Evolutionary conservation across 2,888 invertebrate genomes (phyloP).

Genomic region (Amitus sp.): DNA sequence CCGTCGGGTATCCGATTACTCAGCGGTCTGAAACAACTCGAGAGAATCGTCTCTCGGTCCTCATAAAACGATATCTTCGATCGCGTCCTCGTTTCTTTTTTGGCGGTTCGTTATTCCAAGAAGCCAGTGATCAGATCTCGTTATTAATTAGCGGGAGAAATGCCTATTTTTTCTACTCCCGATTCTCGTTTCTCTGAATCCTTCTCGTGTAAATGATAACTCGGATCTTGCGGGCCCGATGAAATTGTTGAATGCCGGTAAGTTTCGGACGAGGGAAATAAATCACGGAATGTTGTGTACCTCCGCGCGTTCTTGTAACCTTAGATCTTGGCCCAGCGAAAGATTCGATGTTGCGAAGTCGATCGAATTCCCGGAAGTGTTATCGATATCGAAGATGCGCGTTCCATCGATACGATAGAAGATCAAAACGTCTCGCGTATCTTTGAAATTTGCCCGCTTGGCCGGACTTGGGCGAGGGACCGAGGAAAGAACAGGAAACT

Average conservation of each 20-base stretch:
- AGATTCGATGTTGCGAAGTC: slow-evolving; percentile 40
- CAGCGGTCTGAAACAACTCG: slow-evolving; percentile 36
- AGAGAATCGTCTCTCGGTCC: slow-evolving; percentile 35
- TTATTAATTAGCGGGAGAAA: slow-evolving; percentile 36
- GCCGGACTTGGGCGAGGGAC: slow-evolving; percentile 9
- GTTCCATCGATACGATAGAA: not conserved
- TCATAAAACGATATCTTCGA: slow-evolving; percentile 39
- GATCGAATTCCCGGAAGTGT: slow-evolving; percentile 56
- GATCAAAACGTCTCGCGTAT: not conserved
- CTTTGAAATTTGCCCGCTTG: slow-evolving; percentile 2
- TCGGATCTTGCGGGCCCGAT: too few relatives aligned
- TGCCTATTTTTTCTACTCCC: slow-evolving; percentile 9
- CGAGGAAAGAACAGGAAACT: too few relatives aligned
- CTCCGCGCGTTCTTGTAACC: slow-evolving; percentile 29
- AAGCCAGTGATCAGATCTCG: slow-evolving; percentile 38
- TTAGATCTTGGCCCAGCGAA: slow-evolving; percentile 29
- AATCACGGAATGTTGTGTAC: too few relatives aligned
- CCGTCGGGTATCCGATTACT: slow-evolving; percentile 45
- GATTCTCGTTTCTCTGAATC: too few relatives aligned
- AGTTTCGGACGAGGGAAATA: slow-evolving; percentile 9
- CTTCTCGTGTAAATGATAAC: too few relatives aligned
- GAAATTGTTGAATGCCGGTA: too few relatives aligned
- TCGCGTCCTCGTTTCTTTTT: slow-evolving; percentile 31
- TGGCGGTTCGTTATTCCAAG: slow-evolving; percentile 27
- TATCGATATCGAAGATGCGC: slow-evolving; percentile 39